Conservation (phyloP, 2,113 vertebrate species). For the Eira barbara region DNA sequence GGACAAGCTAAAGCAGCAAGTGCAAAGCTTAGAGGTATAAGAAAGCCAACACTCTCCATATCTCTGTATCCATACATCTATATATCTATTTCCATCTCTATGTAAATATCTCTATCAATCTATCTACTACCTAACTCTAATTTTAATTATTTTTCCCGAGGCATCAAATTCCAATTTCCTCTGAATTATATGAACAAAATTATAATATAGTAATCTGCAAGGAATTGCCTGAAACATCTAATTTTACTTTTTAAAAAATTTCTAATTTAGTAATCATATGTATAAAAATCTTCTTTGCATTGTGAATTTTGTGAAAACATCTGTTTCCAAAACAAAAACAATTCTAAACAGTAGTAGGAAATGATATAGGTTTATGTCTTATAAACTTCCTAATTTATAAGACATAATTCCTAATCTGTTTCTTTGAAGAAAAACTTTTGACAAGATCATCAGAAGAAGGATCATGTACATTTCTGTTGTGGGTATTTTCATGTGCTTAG, state of each 20-base stretch:
- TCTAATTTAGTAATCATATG: not conserved
- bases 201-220: not conserved
- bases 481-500: not conserved
- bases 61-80: not conserved
- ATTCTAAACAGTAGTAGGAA: not conserved
- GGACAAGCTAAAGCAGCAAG: not conserved
- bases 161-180: not conserved
- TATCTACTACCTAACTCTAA: not conserved
- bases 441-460: not conserved
- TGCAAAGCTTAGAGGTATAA: not conserved
- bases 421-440: not conserved
- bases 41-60: not conserved
- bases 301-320: slow-evolving; percentile 12
- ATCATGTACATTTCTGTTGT: not conserved
- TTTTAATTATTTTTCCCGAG: not conserved
- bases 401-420: not conserved
- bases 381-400: not conserved
- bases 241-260: not conserved
- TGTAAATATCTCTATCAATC: not conserved
- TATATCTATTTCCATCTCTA: not conserved
- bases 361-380: not conserved
- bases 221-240: not conserved
- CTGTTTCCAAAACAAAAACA: not conserved
- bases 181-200: not conserved
- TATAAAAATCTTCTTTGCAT: not conserved